Base-by-base conservation (phyloP, 2,113 vertebrate genomes). In the Cinclus cinclus region DNA sequence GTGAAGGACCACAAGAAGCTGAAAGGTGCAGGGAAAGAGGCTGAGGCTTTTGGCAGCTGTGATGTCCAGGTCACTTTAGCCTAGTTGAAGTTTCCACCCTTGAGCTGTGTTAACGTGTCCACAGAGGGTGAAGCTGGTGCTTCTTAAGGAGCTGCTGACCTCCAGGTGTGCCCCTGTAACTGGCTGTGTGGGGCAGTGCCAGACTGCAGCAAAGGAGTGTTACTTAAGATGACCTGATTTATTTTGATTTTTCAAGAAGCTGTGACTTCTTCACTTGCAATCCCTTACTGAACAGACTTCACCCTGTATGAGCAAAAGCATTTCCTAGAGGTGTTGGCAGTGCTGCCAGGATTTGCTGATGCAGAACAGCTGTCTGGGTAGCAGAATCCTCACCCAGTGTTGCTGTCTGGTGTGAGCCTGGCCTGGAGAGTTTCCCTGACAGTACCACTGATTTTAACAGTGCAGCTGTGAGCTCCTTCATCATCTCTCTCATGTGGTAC, bases 271-370 rank as follows among this genome's bases (percentile, higher is more conserved):
- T 30, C 35, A 60, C 74, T 20, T 37, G 63, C 53, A 9, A 7
- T 47, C 35, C 41, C 50, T 92, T 39, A 37, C 75, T 39, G 63
- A 63, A 33, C 3, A 2, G 33, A 11, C 27, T 56, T 92, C 0
- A 2, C 70, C 74, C 56, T 55, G 28, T 4, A 4, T 17, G 49
- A 80, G 71, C 67, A 69, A 44, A 68, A 69, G 80, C 63, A 44
- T 41, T 21, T 94, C 28, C 7, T 3, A 4, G 91, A 94, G 87
- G 87, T 92, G 89, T 91, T 95, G 91, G 64, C 89, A 94, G 80
- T 2, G 24, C 24, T 65, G 56, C 11, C 65, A 27, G 21, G 31
- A 39, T n/a, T 13, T 91, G 84, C 77, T 91, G 81, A 78, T 44
- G 74, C 39, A 64, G 47, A 89, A 1, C 96, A 92, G 92, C 89